Evolutionary conservation across 2,113 vertebrate genomes (phyloP), one percentile per base, ranked within the genome.

Genomic region (Hippocampus zosterae): DNA sequence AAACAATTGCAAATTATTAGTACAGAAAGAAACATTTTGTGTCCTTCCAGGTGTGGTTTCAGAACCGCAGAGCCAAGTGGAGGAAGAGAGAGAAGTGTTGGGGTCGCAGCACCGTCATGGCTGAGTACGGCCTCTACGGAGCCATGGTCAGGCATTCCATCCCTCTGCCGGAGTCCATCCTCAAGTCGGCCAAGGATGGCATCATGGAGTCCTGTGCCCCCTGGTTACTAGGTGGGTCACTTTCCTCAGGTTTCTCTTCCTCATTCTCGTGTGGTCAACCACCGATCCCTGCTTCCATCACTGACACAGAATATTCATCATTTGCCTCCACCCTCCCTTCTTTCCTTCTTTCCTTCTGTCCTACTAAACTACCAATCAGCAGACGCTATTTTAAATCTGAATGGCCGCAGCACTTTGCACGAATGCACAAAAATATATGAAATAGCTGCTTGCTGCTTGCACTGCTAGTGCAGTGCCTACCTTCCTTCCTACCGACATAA

Each of bases 121-220:
- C 97, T 0, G 97, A 99, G 78, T 99, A 99, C 0, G 97, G 97
- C 10, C 93, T 99, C 50, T 98, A 99, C 0, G 97, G 97, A 0
- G 97, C 97, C 81, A 99, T 99, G 97, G 97, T 99, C 73, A 94
- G 97, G 65, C 97, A 99, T 79, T 99, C 97, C 71, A 99, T 99
- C 80, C 97, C 97, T 0, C 93, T 99, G 87, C 97, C 97, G 0
- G 97, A 99, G 84, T 99, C 96, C 81, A 99, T 99, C 86, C 95
- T 99, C 84, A 98, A 98, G 86, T 98, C 97, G 0, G 97, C 97
- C 80, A 99, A 98, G 91, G 97, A 99, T 0, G 97, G 97, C 88
- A 94, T 99, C 90, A 99, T 99, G 97, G 97, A 99, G 83, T 99
- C 97, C 88, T 99, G 97, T 2, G 97, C 97, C 71, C 97, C 97